Percentiles rank a stretch among this genome's conserved stretches.
These are phyloP conservation scores for Lasioglossum lativentre DNA, from an alignment of 2,888 invertebrate genomes.

Conservation along the genomic window DNA sequence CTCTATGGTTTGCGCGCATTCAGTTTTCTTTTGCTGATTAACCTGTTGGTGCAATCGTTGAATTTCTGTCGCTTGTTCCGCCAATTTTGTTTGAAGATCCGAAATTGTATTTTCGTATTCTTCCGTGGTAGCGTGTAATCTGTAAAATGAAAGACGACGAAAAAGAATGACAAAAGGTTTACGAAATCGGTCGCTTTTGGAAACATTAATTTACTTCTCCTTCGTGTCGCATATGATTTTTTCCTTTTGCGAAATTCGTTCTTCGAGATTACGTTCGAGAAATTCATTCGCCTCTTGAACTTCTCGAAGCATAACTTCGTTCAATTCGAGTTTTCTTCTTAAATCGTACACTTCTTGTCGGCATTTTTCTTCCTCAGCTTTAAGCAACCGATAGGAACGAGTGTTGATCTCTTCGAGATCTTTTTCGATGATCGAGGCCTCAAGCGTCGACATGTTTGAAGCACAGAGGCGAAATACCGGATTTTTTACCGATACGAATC, in stretches of 20 bases:
- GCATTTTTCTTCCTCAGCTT: slow-evolving; percentile 64
- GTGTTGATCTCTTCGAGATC: background rate
- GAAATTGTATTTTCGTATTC: slow-evolving; percentile 50
- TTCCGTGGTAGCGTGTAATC: slow-evolving; percentile 15
- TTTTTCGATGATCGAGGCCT: background rate
- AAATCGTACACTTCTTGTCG: slow-evolving; percentile 72
- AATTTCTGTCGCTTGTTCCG: slow-evolving; percentile 30
- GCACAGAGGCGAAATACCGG: background rate
- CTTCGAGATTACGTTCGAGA: slow-evolving; percentile 60
- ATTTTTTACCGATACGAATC: background rate
- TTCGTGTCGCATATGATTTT: slow-evolving; percentile 28
- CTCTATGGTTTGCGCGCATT: background rate
- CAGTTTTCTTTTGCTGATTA: slow-evolving; percentile 22
- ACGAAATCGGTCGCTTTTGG: background rate
- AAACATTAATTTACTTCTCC: slow-evolving; percentile 51
- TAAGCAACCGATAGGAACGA: slow-evolving; percentile 20
- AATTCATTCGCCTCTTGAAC: slow-evolving; percentile 65
- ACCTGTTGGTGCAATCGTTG: slow-evolving; percentile 47
- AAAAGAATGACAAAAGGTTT: slow-evolving; percentile 2
- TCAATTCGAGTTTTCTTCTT: slow-evolving; percentile 66
- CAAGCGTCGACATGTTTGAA: slow-evolving; percentile 10
- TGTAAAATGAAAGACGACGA: slow-evolving; percentile 16
- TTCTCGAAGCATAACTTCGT: slow-evolving; percentile 66
- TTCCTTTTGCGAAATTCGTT: slow-evolving; percentile 25
- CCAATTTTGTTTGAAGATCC: slow-evolving; percentile 27